Evolutionary conservation across 2,888 invertebrate species (phyloP), one percentile per base, ranked within the genome.

Genomic region (Drosophila cognata): DNA sequence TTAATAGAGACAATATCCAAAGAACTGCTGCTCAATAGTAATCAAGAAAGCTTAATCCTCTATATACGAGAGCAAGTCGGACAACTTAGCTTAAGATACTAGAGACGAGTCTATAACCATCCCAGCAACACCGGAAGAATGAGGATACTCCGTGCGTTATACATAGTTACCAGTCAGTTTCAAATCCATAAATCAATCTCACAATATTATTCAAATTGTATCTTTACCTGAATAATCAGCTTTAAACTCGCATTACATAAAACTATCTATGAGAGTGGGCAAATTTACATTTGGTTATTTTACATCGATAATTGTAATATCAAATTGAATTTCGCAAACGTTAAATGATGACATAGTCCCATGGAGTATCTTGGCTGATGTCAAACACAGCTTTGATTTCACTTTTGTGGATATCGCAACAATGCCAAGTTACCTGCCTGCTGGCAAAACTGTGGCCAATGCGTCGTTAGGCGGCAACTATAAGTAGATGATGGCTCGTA

Each of bases 401-500:
- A 72, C 36, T 28, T 29, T 21, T 29, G 38, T 21, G 29, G 28
- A 43, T 52, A 31, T 21, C 3, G 31, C 33, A 11, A 53, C 36
- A 60, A 55, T 59, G 53, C 46, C 50, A 64, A 38, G 16, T 58
- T 48, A 25, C 25, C 72, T 56, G 65, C 43, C 55, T 38, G 55
- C 21, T 33, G 41, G 58, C 64, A 57, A 48, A 29, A 52, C 31
- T 60, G 51, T 69, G 57, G 58, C 58, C 52, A 69, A 64, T 65
- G 67, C 67, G 50, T 33, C 38, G 29, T 66, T 57, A 28, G 58
- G 62, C 56, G 35, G 43, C 36, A 57, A 21, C 28, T 46, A 46
- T 61, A 66, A 71, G 59, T 46, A 61, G 41, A 79, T 71, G 77
- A 79, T 79, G 77, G 59, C 51, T 70, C 52, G 66, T 71, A 71